These are phyloP conservation scores for Ctenomys sociabilis DNA, from an alignment of 2,113 vertebrate species.

Conservation along the genomic window DNA sequence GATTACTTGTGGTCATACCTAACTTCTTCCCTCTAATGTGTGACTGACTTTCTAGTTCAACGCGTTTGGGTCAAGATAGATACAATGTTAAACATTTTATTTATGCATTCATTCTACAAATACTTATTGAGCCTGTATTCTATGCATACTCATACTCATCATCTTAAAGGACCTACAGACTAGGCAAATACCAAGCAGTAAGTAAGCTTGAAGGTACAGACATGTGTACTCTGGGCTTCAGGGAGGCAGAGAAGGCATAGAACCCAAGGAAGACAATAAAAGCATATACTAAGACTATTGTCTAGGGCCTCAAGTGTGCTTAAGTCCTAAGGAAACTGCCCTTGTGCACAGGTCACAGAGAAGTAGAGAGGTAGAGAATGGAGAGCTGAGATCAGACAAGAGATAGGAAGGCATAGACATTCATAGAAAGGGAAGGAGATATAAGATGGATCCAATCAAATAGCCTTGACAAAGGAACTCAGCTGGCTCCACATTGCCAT, in stretches of 20 bases:
- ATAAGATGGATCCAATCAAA: background rate
- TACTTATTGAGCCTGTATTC: background rate
- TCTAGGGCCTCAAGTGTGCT: background rate
- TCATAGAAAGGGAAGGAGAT: background rate
- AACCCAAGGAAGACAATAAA: background rate
- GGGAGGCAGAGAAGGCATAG: background rate
- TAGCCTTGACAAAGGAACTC: background rate
- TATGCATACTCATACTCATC: background rate
- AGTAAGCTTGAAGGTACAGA: background rate
- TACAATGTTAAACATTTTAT: background rate
- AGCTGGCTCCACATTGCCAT: background rate
- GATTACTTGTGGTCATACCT: background rate
- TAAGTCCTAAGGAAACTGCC: background rate
- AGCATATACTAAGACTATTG: fast-evolving
- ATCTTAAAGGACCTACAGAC: background rate
- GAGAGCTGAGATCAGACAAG: background rate
- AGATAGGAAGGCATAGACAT: background rate
- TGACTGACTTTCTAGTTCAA: background rate
- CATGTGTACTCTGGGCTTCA: background rate
- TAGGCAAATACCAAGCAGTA: background rate
- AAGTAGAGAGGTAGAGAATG: background rate
- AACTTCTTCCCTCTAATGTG: background rate
- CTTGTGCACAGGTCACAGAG: background rate
- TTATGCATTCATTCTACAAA: background rate
- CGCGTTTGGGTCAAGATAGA: background rate